Percentiles rank a stretch among this genome's conserved stretches.
Conservation (phyloP, 2,113 vertebrate genomes). For the Dasyurus viverrinus region DNA sequence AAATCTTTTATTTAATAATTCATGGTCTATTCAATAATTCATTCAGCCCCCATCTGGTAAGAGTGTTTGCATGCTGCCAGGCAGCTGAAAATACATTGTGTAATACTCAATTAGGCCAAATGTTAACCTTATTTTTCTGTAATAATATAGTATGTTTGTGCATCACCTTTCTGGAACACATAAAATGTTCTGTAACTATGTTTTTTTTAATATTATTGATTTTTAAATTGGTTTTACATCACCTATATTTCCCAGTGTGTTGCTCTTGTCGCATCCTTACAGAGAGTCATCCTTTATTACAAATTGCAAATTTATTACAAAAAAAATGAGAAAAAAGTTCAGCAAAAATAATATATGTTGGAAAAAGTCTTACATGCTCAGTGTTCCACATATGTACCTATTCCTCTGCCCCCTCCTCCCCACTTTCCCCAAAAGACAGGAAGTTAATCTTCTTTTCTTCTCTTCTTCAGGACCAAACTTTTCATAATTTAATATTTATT, state of each 20-base stretch:
- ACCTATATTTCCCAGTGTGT: background rate
- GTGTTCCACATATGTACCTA: background rate
- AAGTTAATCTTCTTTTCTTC: background rate
- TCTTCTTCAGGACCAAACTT: background rate
- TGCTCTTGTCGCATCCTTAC: background rate
- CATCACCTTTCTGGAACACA: conserved; percentile 51
- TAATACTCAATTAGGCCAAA: conserved; percentile 69
- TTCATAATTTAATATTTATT: background rate
- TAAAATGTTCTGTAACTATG: conserved; percentile 22
- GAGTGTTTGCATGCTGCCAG: conserved; percentile 72
- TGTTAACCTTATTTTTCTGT: conserved; percentile 72
- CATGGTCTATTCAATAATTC: conserved; percentile 80
- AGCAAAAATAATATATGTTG: background rate
- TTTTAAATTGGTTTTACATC: background rate
- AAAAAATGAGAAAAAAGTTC: background rate
- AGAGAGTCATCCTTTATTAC: background rate
- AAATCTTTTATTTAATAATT: conserved; percentile 80
- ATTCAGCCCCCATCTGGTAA: conserved; percentile 79
- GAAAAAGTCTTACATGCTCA: background rate
- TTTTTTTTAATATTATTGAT: background rate
- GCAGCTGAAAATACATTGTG: conserved; percentile 73
- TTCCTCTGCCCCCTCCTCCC: background rate
- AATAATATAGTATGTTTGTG: conserved; percentile 68
- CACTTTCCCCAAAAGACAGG: background rate
- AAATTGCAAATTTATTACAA: background rate